These are phyloP conservation scores for Cotesia chilonis DNA, from an alignment of 1,140 invertebrate species.

Conservation along the genomic window DNA sequence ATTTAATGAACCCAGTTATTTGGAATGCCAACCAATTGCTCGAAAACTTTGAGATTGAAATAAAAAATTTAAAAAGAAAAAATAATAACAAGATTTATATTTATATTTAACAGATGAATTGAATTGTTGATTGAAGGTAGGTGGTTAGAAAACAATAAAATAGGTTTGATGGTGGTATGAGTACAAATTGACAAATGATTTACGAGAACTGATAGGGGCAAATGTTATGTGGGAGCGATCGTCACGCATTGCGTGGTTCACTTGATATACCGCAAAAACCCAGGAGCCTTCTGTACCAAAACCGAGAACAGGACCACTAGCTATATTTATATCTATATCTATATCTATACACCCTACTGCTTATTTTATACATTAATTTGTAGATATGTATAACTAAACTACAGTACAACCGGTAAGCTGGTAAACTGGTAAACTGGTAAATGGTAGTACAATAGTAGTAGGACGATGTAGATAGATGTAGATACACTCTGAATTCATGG, in stretches of 20 bases:
- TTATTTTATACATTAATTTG: not conserved
- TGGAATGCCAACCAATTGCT: conserved; percentile 1
- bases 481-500: conserved; percentile 36
- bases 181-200: conserved; percentile 22
- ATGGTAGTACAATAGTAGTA: too few species aligned
- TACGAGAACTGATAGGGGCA: conserved; percentile 22
- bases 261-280: conserved; percentile 30
- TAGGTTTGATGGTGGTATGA: not conserved
- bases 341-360: not conserved
- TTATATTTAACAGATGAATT: conserved; percentile 2
- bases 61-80: not conserved
- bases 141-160: conserved; percentile 20
- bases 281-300: conserved; percentile 3
- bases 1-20: conserved; percentile 15
- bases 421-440: too few species aligned
- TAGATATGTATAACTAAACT: not conserved
- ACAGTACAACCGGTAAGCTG: too few species aligned
- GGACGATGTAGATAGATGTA: not conserved
- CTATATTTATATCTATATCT: not conserved
- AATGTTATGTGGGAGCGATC: conserved; percentile 26
- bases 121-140: conserved; percentile 22
- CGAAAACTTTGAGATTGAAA: conserved; percentile 19
- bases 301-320: not conserved
- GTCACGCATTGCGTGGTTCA: conserved; percentile 33
- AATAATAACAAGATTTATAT: not conserved